These are phyloP conservation scores for Homarus americanus DNA, from an alignment of 1,140 invertebrate species.

Conservation along the genomic window DNA sequence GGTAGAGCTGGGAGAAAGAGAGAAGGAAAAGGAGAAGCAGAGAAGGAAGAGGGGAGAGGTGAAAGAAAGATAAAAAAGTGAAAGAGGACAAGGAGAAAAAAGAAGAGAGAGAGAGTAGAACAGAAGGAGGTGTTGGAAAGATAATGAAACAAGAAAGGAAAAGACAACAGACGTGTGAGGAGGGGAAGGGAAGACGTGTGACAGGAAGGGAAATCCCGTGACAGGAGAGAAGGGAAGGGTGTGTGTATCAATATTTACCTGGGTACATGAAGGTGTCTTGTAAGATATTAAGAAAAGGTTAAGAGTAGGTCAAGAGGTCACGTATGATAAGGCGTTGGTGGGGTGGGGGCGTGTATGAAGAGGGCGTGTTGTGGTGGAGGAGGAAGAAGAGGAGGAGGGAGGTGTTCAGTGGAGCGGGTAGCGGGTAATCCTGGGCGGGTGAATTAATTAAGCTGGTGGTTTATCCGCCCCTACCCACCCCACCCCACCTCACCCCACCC, in stretches of 20 bases:
- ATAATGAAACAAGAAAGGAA: not conserved
- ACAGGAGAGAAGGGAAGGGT: not conserved
- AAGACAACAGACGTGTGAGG: not conserved
- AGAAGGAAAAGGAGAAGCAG: not conserved
- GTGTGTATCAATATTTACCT: no score
- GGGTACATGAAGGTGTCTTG: no score
- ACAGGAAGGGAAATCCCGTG: not conserved
- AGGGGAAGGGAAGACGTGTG: not conserved
- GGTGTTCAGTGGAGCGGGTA: constrained; percentile 41
- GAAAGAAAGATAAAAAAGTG: not conserved
- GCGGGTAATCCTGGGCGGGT: constrained; percentile 51
- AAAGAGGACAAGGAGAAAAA: not conserved
- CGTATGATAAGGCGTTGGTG: no score
- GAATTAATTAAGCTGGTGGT: constrained; percentile 69
- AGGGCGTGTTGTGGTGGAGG: not conserved
- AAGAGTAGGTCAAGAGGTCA: no score
- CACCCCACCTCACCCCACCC: not conserved
- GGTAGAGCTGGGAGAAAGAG: not conserved
- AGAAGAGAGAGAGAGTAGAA: not conserved
- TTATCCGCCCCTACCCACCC: constrained; percentile 1
- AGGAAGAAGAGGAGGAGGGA: constrained; percentile 1
- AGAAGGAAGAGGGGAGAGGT: not conserved
- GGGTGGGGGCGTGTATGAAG: not conserved
- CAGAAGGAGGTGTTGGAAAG: not conserved
- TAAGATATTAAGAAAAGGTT: no score